phyloP scores from a whole-genome alignment of 2,797 vertebrate genomes.

The Erithacus rubecula region DNA sequence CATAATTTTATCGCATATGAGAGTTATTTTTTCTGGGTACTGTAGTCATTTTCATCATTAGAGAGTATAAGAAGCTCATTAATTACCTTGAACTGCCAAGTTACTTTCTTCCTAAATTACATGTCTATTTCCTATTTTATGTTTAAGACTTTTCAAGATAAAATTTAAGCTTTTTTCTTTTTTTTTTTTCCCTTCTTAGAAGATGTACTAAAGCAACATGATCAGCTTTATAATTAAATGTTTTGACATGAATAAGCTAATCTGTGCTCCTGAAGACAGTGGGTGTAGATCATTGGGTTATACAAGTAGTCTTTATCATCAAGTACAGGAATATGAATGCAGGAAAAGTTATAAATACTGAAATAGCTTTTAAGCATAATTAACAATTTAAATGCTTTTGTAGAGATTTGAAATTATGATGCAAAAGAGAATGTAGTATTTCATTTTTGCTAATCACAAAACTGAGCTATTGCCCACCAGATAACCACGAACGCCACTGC shows the following conservation, averaged over 20 bases:
- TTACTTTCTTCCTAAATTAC: slow-evolving; percentile 60
- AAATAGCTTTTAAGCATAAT: slow-evolving; percentile 37
- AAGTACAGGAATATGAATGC: not conserved
- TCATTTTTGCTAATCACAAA: not conserved
- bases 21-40: slow-evolving; percentile 13
- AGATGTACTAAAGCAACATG: slow-evolving; percentile 54
- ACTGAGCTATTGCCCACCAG: not conserved
- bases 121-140: slow-evolving; percentile 44
- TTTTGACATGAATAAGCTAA: slow-evolving; percentile 60
- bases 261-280: slow-evolving; percentile 49
- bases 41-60: slow-evolving; percentile 58
- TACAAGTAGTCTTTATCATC: slow-evolving; percentile 14
- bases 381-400: slow-evolving; percentile 11
- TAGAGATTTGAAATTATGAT: slow-evolving; percentile 7
- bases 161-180: slow-evolving; percentile 31
- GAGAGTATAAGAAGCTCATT: slow-evolving; percentile 63
- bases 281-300: not conserved
- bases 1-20: slow-evolving; percentile 61
- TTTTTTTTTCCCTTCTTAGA: slow-evolving; percentile 5
- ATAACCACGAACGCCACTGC: not conserved
- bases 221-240: slow-evolving; percentile 70
- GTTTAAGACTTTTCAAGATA: slow-evolving; percentile 60
- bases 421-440: not conserved
- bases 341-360: not conserved
- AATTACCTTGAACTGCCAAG: slow-evolving; percentile 68